Conservation (phyloP, 2,888 invertebrate species). For the Sphaeridia pumilis region DNA sequence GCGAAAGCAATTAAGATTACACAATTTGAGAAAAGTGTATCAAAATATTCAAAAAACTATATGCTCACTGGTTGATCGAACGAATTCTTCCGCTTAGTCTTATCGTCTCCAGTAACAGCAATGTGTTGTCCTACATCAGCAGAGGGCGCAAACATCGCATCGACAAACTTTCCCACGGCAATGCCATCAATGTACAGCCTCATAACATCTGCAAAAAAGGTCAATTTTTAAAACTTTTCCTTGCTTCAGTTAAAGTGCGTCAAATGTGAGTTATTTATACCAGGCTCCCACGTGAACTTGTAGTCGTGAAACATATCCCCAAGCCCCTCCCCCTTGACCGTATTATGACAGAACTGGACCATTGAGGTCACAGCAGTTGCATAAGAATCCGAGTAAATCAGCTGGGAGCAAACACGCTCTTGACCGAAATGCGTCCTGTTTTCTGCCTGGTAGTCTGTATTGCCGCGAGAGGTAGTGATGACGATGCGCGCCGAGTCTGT, state of each 20-base stretch:
- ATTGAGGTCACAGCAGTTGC: neutral
- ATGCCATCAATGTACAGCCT: constrained; percentile 5
- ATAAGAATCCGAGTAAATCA: constrained; percentile 5
- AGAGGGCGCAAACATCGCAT: neutral
- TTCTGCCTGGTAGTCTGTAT: neutral
- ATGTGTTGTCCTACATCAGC: neutral
- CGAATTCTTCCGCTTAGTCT: neutral
- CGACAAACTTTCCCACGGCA: constrained; percentile 3
- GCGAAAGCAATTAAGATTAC: neutral
- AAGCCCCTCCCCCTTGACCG: neutral
- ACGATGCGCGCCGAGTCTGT: constrained; percentile 1
- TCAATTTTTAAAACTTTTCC: neutral
- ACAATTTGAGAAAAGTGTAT: neutral
- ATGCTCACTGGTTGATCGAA: constrained; percentile 9
- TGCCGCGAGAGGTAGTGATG: constrained; percentile 3
- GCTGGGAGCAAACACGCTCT: constrained; percentile 2
- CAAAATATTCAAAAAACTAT: neutral
- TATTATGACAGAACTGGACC: constrained; percentile 1
- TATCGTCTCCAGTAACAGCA: neutral
- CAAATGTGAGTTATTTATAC: neutral
- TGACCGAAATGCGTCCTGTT: constrained; percentile 7
- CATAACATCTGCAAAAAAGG: constrained; percentile 4
- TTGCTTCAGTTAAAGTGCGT: neutral
- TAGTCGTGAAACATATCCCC: constrained; percentile 4
- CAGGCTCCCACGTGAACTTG: constrained; percentile 8